Evolutionary conservation across 1,140 invertebrate genomes (phyloP), one percentile per base, ranked within the genome.

Genomic region (Euura saliciscinereae): DNA sequence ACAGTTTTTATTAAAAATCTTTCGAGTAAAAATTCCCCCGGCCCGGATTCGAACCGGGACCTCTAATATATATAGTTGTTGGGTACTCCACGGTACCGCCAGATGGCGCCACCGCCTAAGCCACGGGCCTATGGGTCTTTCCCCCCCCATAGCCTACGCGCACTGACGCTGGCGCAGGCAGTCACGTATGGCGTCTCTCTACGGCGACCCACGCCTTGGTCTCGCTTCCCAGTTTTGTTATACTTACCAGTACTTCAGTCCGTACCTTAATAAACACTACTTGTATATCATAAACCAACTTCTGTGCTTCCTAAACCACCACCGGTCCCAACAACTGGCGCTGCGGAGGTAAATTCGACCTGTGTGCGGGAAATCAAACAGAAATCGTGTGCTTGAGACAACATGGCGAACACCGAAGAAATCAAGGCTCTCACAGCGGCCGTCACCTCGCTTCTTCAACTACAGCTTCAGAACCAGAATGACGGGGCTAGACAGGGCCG

Each of bases 391-490:
- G 46, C 46, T 1, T 51, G 46, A 51, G 46, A 51, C 46, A 51
- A 51, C 46, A 51, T 51, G 46, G 46, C 46, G 11, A 51, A 11
- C 46, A 51, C 46, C 7, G 46, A 51, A 51, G 11, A 51, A 51
- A 51, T 51, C 46, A 51, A 51, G 46, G 46, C 7, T 51, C 46
- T 45, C 64, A 11, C 59, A 65, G 68, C 68, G 4, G 68, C 68
- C 45, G 68, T 69, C 11, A 69, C 43, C 43, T 44, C 43, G 43
- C 68, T 69, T 69, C 68, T 69, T 11, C 43, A 69, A 44, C 68
- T 69, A 44, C 68, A 69, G 43, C 43, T 69, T 11, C 68, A 69
- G 68, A 69, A 44, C 43, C 43, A 69, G 45, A 69, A 69, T 2
- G 68, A 45, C 45, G 68, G 43, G 45, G 11, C n/a, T n/a, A n/a